These are phyloP conservation scores for Xestia rhomboidea DNA, from an alignment of 2,888 invertebrate genomes.

Conservation along the genomic window DNA sequence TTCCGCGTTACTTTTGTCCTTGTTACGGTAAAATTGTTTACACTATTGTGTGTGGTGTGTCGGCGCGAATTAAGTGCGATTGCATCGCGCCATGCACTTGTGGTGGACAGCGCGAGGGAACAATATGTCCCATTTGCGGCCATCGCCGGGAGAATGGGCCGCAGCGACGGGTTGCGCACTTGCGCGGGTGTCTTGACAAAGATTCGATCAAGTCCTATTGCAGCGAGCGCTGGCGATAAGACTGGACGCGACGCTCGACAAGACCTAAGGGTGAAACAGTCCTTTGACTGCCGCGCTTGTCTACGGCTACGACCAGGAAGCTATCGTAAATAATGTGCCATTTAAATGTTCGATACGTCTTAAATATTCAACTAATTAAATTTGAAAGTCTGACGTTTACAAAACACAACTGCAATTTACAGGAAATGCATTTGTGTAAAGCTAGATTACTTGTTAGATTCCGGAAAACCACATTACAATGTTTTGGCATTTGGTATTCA, in stretches of 20 bases:
- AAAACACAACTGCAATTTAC: constrained; percentile 17
- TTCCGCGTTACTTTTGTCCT: constrained; percentile 78
- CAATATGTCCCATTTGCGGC: constrained; percentile 73
- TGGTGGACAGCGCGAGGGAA: constrained; percentile 72
- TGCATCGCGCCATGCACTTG: constrained; percentile 73
- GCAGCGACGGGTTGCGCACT: constrained; percentile 64
- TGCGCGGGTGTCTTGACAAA: constrained; percentile 65
- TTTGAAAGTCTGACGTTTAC: constrained; percentile 23
- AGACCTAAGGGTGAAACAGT: constrained; percentile 63
- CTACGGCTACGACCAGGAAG: constrained; percentile 55
- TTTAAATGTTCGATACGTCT: constrained; percentile 60
- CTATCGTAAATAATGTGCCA: constrained; percentile 58
- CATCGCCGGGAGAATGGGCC: constrained; percentile 62
- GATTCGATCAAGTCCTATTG: constrained; percentile 68
- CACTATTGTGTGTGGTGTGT: constrained; percentile 72
- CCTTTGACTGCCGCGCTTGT: constrained; percentile 64
- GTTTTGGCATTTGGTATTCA: constrained; percentile 59
- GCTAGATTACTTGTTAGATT: constrained; percentile 37
- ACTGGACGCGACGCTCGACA: constrained; percentile 62
- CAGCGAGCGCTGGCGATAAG: constrained; percentile 62
- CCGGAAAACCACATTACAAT: constrained; percentile 41
- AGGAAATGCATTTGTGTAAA: constrained; percentile 39
- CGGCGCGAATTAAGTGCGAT: constrained; percentile 71
- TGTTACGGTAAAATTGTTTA: constrained; percentile 74
- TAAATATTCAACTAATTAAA: constrained; percentile 61